Conservation (phyloP, 92 coral and sea anemone genomes). For the Palythoa heliodiscus region DNA sequence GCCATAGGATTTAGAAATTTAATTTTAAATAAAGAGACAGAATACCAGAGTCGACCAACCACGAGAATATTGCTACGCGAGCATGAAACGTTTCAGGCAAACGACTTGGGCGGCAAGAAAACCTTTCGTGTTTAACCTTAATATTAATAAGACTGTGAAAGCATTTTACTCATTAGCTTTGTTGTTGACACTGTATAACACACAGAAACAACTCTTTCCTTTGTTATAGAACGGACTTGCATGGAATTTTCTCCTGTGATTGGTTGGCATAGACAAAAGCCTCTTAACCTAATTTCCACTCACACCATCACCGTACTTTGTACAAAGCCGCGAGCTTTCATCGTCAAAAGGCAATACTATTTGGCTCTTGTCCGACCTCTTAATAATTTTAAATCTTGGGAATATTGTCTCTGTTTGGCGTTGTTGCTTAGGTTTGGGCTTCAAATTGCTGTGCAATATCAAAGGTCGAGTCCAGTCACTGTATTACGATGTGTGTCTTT, state of each 20-base stretch:
- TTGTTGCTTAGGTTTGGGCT: not conserved
- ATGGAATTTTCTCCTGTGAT: not conserved
- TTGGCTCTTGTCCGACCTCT: not conserved
- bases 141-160: not conserved
- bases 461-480: no score
- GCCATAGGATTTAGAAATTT: not conserved
- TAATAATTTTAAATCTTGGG: not conserved
- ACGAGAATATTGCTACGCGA: no score
- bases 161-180: not conserved
- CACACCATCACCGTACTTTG: not conserved
- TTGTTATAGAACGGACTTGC: not conserved
- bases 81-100: not conserved
- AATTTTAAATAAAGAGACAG: no score
- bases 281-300: not conserved
- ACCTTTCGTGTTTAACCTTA: not conserved
- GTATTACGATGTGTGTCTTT: no score
- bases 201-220: not conserved
- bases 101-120: not conserved
- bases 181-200: not conserved
- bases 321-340: not conserved
- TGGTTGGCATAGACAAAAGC: conserved; percentile 1
- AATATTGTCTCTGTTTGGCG: not conserved
- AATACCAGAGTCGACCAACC: no score
- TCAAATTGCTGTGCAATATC: no score
- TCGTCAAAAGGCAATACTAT: not conserved